Percentiles rank a stretch among this genome's conserved stretches.
Conservation (phyloP, 2,888 invertebrate species). For the Flexamia atlantica region DNA sequence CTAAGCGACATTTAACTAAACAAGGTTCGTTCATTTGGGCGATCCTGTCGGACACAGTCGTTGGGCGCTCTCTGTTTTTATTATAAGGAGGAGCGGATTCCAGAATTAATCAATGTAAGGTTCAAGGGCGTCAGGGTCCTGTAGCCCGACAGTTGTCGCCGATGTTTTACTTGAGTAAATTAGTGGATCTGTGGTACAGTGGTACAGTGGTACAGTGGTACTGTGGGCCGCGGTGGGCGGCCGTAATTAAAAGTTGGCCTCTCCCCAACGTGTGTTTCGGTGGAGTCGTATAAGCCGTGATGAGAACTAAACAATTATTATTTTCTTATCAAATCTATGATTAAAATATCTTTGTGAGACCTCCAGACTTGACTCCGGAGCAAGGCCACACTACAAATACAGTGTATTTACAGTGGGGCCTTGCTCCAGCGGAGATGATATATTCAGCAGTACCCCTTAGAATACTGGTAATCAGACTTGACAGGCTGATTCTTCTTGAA, state of each 20-base stretch:
- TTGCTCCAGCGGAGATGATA: too few species aligned
- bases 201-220: too few species aligned
- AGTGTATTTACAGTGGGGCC: too few species aligned
- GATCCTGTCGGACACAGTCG: conserved; percentile 55
- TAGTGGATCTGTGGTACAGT: neutral
- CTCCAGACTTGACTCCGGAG: too few species aligned
- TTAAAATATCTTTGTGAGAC: too few species aligned
- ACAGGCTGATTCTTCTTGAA: too few species aligned
- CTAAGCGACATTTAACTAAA: conserved; percentile 59
- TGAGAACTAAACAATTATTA: too few species aligned
- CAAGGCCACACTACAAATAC: too few species aligned
- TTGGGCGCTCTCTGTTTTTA: conserved; percentile 53
- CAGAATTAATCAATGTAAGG: conserved; percentile 57
- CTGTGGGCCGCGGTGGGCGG: neutral
- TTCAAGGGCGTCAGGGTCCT: conserved; percentile 19
- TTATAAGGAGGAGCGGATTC: conserved; percentile 52
- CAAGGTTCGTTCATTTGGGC: conserved; percentile 58
- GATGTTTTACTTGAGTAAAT: conserved; percentile 30
- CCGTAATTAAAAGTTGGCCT: neutral
- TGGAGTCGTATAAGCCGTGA: too few species aligned
- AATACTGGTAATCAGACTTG: too few species aligned
- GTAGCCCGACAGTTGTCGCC: conserved; percentile 27
- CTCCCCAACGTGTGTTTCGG: neutral
- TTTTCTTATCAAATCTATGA: too few species aligned
- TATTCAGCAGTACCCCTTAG: too few species aligned